Percentiles rank a stretch among this genome's conserved stretches.
These are phyloP conservation scores for Caenorhabditis inopinata DNA, from an alignment of 1,140 invertebrate genomes.

Conservation along the genomic window DNA sequence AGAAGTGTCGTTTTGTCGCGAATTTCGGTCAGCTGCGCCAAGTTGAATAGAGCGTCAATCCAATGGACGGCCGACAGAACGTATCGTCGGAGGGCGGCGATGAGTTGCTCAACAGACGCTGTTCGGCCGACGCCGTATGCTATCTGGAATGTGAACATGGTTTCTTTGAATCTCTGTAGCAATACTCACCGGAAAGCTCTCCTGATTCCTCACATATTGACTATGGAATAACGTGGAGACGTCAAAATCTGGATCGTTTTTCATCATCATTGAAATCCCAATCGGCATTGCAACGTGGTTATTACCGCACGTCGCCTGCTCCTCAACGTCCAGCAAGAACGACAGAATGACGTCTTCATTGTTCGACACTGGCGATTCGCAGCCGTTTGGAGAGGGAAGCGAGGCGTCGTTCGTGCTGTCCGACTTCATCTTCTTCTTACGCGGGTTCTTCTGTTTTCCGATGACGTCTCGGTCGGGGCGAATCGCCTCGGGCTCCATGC, in stretches of 20 bases:
- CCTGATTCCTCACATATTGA: conserved; percentile 38
- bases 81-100: conserved; percentile 58
- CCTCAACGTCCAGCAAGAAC: conserved; percentile 59
- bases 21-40: conserved; percentile 49
- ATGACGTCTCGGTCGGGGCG: conserved; percentile 64
- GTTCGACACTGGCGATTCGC: conserved; percentile 46
- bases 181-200: conserved; percentile 46
- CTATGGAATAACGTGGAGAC: conserved; percentile 52
- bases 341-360: conserved; percentile 56
- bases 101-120: conserved; percentile 56
- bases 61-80: conserved; percentile 56
- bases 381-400: conserved; percentile 55
- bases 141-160: conserved; percentile 48
- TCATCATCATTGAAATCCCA: conserved; percentile 54
- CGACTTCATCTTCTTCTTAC: conserved; percentile 58
- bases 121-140: conserved; percentile 34
- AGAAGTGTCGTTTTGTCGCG: conserved; percentile 55
- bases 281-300: conserved; percentile 40
- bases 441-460: conserved; percentile 65
- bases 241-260: conserved; percentile 57
- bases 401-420: conserved; percentile 46
- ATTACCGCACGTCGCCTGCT: conserved; percentile 28
- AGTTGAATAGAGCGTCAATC: conserved; percentile 60
- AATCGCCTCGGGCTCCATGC: conserved; percentile 65
- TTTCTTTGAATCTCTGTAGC: no score